Base-by-base conservation (phyloP, 2,888 invertebrate species). In the Drosophila gaucha region DNA sequence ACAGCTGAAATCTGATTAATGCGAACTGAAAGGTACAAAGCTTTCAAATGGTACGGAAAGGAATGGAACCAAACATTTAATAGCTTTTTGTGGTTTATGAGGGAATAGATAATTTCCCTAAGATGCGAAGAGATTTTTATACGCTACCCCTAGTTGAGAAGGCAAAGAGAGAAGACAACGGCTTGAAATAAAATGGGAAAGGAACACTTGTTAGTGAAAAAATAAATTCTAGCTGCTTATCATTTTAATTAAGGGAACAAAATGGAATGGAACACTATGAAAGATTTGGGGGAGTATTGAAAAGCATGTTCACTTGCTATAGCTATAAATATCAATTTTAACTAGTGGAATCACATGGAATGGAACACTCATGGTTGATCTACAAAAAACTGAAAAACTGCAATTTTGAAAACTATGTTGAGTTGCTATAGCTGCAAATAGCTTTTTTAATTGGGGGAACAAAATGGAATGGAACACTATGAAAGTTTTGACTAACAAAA, bases 1-100 rank as follows among this genome's bases (percentile, higher is more conserved):
- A 30, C 38, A 38, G 9, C 20, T 38, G 28, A 39, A 22, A 39
- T 16, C 26, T 30, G 51, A 38, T 38, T 51, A 38, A 51, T 51
- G 51, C 22, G 38, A 14, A 14, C 24, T 36, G 26, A 50, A 50
- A 22, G 14, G 26, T 22, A 22, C 22, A 5, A 30, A 2, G 10
- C 18, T n/a, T n/a, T n/a, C n/a, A n/a, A n/a, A n/a, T n/a, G n/a
- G n/a, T n/a, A n/a, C 14, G 28, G 28, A 28, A 18, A 6, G 2
- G 20, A 20, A 30, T 14, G 18, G 14, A 26, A 18, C n/a, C 10
- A 6, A 10, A 6, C 6, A n/a, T 2, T n/a, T 30, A 18, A 30
- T 20, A 18, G 8, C 12, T 20, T 18, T 44, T 20, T 30, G 10
- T 8, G 28, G 12, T 9, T 46, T n/a, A 31, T 22, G 18, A n/a